Conservation (phyloP, 2,888 invertebrate species). For the Philhelius pedissequus region DNA sequence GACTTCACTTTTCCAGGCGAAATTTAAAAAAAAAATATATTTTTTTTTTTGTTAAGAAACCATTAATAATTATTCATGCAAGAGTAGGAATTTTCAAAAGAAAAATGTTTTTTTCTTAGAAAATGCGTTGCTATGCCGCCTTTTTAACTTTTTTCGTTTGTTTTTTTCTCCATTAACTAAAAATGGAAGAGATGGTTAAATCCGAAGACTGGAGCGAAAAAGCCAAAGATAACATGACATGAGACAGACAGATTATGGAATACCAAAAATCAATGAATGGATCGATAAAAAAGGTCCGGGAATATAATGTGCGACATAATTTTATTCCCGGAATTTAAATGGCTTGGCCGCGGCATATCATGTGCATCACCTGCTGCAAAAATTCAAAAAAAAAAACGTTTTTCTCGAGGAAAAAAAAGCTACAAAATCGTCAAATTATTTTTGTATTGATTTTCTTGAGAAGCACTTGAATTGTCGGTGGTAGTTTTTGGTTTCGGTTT, state of each 20-base stretch:
- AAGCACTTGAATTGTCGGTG: conserved; percentile 69
- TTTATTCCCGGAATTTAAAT: background rate
- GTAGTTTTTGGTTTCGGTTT: conserved; percentile 68
- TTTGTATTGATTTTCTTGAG: background rate
- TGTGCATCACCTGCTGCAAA: background rate
- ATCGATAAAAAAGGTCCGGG: conserved; percentile 73
- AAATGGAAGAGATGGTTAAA: conserved; percentile 40
- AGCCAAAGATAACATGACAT: conserved; percentile 18
- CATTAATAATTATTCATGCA: background rate
- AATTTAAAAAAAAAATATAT: background rate
- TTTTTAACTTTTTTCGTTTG: conserved; percentile 54
- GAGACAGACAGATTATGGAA: conserved; percentile 38
- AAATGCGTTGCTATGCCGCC: conserved; percentile 67
- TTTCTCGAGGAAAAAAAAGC: background rate
- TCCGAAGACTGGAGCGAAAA: conserved; percentile 25
- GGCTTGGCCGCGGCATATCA: background rate
- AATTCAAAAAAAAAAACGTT: background rate
- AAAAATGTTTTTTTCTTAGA: conserved; percentile 19
- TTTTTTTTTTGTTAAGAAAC: no score
- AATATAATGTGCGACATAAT: background rate
- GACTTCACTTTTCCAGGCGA: background rate
- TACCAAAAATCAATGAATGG: conserved; percentile 79
- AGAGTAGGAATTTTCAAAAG: background rate
- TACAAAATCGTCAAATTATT: background rate
- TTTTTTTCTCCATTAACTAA: conserved; percentile 42